These are phyloP conservation scores for Diachasma alloeum DNA, from an alignment of 1,140 invertebrate species.

Conservation along the genomic window DNA sequence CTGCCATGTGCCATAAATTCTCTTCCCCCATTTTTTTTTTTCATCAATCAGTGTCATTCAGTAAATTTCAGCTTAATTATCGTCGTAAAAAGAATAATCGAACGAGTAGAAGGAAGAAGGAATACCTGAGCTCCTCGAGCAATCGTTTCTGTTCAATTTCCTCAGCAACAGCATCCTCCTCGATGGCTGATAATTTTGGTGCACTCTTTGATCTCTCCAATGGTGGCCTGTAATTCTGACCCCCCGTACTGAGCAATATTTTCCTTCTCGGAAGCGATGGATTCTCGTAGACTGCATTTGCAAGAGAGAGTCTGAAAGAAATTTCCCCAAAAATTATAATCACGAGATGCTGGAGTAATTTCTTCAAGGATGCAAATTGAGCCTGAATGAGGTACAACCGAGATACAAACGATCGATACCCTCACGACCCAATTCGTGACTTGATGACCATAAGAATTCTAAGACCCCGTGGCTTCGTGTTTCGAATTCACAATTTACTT, in stretches of 20 bases:
- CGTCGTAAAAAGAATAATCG: not conserved
- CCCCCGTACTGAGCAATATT: conserved; percentile 80
- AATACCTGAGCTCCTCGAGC: conserved; percentile 54
- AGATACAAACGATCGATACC: conserved; percentile 5
- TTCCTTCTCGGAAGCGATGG: conserved; percentile 82
- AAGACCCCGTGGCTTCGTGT: conserved; percentile 5
- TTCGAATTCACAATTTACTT: not conserved
- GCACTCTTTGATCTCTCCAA: conserved; percentile 94
- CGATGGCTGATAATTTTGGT: conserved; percentile 92
- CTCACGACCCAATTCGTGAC: conserved; percentile 48
- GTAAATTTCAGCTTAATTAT: too few relatives aligned
- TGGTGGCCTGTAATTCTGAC: conserved; percentile 87
- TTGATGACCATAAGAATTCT: conserved; percentile 30
- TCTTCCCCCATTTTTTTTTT: not conserved
- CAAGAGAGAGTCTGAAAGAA: conserved; percentile 75
- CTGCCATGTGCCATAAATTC: not conserved
- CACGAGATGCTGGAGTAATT: not conserved
- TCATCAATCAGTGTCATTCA: not conserved
- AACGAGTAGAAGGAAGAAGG: not conserved
- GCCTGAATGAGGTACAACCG: not conserved
- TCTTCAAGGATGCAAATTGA: not conserved
- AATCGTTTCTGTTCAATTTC: conserved; percentile 71
- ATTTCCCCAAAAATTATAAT: not conserved
- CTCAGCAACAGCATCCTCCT: conserved; percentile 88
- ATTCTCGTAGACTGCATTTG: conserved; percentile 87